Conservation (phyloP, 1,140 invertebrate genomes). For the Aphaenogaster rudis region DNA sequence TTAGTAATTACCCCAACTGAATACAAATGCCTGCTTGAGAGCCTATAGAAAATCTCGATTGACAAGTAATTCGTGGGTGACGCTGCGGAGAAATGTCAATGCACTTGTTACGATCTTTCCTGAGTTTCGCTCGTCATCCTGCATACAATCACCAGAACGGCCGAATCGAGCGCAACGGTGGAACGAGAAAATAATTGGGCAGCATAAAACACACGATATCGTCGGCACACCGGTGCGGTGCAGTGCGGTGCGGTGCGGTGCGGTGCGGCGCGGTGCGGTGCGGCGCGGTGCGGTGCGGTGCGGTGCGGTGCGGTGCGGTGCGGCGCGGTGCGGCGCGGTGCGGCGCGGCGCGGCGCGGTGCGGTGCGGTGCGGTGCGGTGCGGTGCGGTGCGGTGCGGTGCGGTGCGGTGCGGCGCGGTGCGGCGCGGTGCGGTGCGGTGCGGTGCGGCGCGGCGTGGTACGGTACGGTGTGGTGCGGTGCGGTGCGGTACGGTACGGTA, state of each 20-base stretch:
- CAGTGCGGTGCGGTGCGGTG: background rate
- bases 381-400: background rate
- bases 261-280: background rate
- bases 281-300: background rate
- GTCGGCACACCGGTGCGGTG: conserved; percentile 37
- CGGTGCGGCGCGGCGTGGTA: background rate
- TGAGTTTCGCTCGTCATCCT: conserved; percentile 12
- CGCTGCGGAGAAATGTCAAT: conserved; percentile 24
- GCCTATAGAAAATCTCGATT: background rate
- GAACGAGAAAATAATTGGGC: conserved; percentile 63
- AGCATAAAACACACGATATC: conserved; percentile 59
- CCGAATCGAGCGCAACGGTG: conserved; percentile 37
- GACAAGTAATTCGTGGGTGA: conserved; percentile 23
- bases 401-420: background rate
- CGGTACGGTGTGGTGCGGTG: background rate
- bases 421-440: background rate
- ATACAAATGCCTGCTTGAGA: background rate
- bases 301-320: background rate
- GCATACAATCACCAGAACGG: conserved; percentile 28
- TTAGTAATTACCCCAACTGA: conserved; percentile 16
- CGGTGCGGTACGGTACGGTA: background rate
- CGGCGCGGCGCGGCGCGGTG: background rate
- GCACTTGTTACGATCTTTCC: conserved; percentile 14
- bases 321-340: background rate
- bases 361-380: background rate